Conservation (phyloP, 2,888 invertebrate genomes). For the Gortyna flavago region DNA sequence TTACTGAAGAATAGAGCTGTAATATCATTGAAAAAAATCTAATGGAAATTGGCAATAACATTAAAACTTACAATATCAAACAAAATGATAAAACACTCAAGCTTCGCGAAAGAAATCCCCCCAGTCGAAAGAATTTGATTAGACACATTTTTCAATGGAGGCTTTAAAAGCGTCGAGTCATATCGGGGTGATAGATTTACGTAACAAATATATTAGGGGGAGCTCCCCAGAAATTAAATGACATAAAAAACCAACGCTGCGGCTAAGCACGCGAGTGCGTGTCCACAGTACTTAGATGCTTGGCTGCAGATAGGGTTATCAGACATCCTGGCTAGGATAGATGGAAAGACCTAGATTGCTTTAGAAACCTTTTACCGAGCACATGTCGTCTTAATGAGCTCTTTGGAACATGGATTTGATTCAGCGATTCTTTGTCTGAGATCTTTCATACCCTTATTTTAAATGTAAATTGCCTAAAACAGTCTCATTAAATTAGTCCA, state of each 20-base stretch:
- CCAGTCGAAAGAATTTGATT: conserved; percentile 46
- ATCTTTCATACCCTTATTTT: background rate
- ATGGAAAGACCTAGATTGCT: conserved; percentile 22
- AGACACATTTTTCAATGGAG: conserved; percentile 39
- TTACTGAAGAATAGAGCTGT: background rate
- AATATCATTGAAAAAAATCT: background rate
- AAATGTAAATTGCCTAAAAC: background rate
- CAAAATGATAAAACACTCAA: conserved; percentile 1
- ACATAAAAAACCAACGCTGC: conserved; percentile 50
- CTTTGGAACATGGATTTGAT: background rate
- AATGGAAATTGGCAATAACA: conserved; percentile 8
- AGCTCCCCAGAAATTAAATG: conserved; percentile 57
- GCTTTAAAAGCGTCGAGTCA: conserved; percentile 53
- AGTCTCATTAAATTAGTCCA: background rate
- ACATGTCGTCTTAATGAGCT: conserved; percentile 10
- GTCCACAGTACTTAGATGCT: conserved; percentile 49
- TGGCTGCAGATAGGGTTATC: conserved; percentile 49
- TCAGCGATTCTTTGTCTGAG: background rate
- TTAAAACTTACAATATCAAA: background rate
- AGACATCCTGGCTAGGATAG: conserved; percentile 24
- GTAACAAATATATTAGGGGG: conserved; percentile 62
- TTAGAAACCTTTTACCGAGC: conserved; percentile 7
- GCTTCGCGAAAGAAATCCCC: conserved; percentile 13
- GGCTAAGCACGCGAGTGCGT: conserved; percentile 62
- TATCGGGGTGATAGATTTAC: conserved; percentile 55